Evolutionary conservation across 2,113 vertebrate species (phyloP).

Genomic region (Tetraodon nigroviridis): DNA sequence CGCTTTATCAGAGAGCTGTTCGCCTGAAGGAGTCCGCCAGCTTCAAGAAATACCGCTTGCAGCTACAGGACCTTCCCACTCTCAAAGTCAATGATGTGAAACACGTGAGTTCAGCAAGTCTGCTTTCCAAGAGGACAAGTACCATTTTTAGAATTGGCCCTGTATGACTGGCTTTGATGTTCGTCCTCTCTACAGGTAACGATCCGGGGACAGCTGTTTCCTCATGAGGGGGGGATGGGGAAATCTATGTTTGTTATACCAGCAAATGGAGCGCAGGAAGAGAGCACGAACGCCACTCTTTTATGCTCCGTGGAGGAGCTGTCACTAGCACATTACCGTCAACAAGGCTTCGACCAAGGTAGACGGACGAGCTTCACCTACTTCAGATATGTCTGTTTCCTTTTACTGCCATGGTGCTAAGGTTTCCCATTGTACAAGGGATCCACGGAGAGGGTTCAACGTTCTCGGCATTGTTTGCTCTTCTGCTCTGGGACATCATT

Average conservation of each 20-base stretch:
- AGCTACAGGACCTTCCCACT: constrained; percentile 76
- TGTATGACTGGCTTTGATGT: no score
- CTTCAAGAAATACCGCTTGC: constrained; percentile 70
- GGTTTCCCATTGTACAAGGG: constrained; percentile 65
- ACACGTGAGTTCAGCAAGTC: constrained; percentile 76
- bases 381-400: not conserved
- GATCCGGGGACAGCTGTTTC: constrained; percentile 88
- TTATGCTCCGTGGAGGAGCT: constrained; percentile 95
- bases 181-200: constrained; percentile 76
- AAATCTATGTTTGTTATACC: constrained; percentile 88
- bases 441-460: constrained; percentile 96
- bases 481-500: constrained; percentile 90
- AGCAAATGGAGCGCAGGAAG: constrained; percentile 40
- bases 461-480: constrained; percentile 83
- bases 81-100: constrained; percentile 77
- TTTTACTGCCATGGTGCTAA: not conserved
- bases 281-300: constrained; percentile 58
- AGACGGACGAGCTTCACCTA: not conserved
- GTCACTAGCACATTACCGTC: constrained; percentile 81
- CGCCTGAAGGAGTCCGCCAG: constrained; percentile 83
- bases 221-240: constrained; percentile 82
- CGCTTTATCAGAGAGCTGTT: constrained; percentile 84
- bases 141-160: not conserved
- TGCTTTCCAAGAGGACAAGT: not conserved
- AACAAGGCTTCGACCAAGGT: constrained; percentile 90